Evolutionary conservation across 2,888 invertebrate genomes (phyloP).

Genomic region (Deilephila porcellus): DNA sequence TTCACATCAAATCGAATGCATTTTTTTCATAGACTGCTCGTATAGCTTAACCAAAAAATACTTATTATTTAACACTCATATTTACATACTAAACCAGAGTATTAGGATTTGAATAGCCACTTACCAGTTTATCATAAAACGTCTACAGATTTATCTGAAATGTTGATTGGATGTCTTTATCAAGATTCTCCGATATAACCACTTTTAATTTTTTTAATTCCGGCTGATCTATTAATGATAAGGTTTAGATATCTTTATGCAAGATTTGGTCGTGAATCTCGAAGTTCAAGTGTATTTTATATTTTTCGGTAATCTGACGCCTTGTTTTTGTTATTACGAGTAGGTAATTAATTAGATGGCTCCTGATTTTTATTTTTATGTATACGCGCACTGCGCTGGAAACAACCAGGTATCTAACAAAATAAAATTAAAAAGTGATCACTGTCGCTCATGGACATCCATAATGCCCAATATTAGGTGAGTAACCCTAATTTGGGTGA

Average conservation of each 20-base stretch:
- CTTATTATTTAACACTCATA: not conserved
- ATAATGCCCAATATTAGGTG: too few species aligned
- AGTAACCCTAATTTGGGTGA: too few species aligned
- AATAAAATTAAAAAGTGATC: too few species aligned
- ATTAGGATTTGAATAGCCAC: not conserved
- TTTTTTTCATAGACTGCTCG: not conserved
- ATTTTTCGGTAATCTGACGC: too few species aligned
- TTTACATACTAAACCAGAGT: not conserved
- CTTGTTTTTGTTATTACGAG: too few species aligned
- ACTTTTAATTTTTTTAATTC: slow-evolving; percentile 3
- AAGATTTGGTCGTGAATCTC: not conserved
- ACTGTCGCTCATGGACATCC: too few species aligned
- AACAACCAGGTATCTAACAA: too few species aligned
- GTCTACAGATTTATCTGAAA: not conserved
- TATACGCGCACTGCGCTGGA: too few species aligned
- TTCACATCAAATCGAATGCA: not conserved
- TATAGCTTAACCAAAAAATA: not conserved
- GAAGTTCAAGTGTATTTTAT: too few species aligned
- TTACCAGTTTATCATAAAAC: not conserved
- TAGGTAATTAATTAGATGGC: too few species aligned
- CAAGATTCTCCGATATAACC: slow-evolving; percentile 1
- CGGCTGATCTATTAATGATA: slow-evolving; percentile 12
- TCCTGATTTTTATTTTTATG: too few species aligned
- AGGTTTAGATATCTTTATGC: not conserved
- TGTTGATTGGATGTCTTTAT: slow-evolving; percentile 25